Evolutionary conservation across 2,888 invertebrate species (phyloP).

Genomic region (Cabera pusaria): DNA sequence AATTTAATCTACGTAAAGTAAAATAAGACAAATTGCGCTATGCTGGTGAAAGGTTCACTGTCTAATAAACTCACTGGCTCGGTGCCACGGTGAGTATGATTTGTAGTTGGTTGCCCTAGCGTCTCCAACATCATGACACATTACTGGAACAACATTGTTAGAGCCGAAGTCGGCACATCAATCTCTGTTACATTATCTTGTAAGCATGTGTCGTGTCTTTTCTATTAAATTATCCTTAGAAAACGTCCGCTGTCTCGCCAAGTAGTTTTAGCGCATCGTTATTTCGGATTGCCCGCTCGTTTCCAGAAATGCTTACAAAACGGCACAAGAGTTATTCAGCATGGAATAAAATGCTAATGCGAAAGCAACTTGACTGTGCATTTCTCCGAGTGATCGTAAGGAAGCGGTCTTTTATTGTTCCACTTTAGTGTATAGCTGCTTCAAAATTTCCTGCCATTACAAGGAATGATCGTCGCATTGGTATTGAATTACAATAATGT

Average conservation of each 20-base stretch:
- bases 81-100: slow-evolving; percentile 26
- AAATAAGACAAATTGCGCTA: slow-evolving; percentile 14
- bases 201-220: not conserved
- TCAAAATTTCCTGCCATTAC: slow-evolving; percentile 31
- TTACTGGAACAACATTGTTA: slow-evolving; percentile 1
- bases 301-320: slow-evolving; percentile 6
- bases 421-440: slow-evolving; percentile 34
- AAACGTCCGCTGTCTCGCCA: not conserved
- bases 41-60: slow-evolving; percentile 23
- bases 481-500: slow-evolving; percentile 34
- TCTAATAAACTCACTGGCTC: slow-evolving; percentile 31
- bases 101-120: too few species aligned
- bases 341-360: slow-evolving; percentile 5
- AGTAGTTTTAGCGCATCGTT: slow-evolving; percentile 3
- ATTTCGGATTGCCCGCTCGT: slow-evolving; percentile 4
- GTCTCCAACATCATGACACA: slow-evolving; percentile 7
- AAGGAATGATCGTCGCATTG: slow-evolving; percentile 21
- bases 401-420: slow-evolving; percentile 12
- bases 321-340: too few species aligned
- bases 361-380: slow-evolving; percentile 5
- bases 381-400: slow-evolving; percentile 1
- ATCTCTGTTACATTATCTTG: slow-evolving; percentile 11
- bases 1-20: slow-evolving; percentile 11
- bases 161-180: slow-evolving; percentile 1
- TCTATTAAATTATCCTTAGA: slow-evolving; percentile 12